A percentile compares a stretch with the other conserved stretches of the same genome.
Evolutionary conservation across 2,888 invertebrate genomes (phyloP).

Genomic region (Leptinotarsa rubiginosa): DNA sequence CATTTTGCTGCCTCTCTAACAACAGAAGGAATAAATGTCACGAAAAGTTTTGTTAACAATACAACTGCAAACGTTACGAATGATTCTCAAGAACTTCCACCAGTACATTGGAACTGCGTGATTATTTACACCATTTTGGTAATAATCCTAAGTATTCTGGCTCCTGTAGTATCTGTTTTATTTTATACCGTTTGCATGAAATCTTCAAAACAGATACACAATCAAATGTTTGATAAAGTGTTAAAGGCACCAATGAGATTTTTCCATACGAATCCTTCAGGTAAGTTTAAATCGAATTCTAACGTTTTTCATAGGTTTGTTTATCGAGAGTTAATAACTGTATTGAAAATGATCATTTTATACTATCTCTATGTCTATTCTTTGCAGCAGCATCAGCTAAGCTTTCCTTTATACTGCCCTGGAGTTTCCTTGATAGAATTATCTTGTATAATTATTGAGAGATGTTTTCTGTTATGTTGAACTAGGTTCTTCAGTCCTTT

Average conservation of each 20-base stretch:
- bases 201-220: conserved; percentile 80
- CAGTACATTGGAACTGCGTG: conserved; percentile 59
- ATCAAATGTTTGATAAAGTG: conserved; percentile 81
- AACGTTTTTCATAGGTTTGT: neutral
- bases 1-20: neutral
- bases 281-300: conserved; percentile 63
- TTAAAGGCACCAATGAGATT: conserved; percentile 82
- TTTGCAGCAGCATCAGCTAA: too few species aligned
- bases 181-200: conserved; percentile 82
- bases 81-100: neutral
- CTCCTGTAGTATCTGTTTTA: conserved; percentile 74
- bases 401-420: too few species aligned
- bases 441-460: too few species aligned
- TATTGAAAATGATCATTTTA: too few species aligned
- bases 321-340: too few species aligned
- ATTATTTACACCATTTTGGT: conserved; percentile 73
- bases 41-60: neutral
- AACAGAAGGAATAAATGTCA: neutral
- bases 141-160: conserved; percentile 71
- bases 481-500: too few species aligned
- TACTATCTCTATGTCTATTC: too few species aligned
- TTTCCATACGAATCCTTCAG: conserved; percentile 86
- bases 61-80: neutral
- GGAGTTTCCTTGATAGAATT: too few species aligned
- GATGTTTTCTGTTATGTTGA: too few species aligned